Evolutionary conservation across 92 coral and sea anemone species (phyloP).

Genomic region (Galaxea fascicularis): DNA sequence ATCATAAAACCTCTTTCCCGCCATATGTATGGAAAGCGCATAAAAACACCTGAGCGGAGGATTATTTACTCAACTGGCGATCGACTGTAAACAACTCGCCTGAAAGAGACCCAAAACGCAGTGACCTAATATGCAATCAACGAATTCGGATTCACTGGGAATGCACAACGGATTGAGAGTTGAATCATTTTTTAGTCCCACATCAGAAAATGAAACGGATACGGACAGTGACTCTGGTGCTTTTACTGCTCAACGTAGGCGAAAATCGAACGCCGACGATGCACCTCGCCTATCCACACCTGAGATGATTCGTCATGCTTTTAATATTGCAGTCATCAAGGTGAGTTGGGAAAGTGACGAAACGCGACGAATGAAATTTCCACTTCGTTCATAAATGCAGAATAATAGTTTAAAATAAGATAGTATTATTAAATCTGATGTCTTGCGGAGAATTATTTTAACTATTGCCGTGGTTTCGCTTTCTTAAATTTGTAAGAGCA

Average conservation of each 20-base stretch:
- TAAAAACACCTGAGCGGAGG: conserved; percentile 4
- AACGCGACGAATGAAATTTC: neutral
- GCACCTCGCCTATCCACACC: conserved; percentile 69
- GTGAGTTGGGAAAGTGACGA: conserved; percentile 8
- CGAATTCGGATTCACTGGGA: conserved; percentile 11
- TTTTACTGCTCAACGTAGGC: conserved; percentile 7
- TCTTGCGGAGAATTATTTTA: neutral
- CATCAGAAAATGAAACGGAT: conserved; percentile 50
- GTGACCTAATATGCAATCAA: conserved; percentile 22
- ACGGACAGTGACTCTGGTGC: conserved; percentile 68
- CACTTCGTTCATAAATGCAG: neutral
- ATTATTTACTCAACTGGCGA: conserved; percentile 12
- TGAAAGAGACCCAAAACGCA: neutral
- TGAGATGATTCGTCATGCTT: conserved; percentile 72
- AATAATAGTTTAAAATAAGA: neutral
- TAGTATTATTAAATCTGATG: neutral
- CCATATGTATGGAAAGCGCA: neutral
- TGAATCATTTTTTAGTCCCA: conserved; percentile 19
- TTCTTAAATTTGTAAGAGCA: neutral
- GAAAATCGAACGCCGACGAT: conserved; percentile 31
- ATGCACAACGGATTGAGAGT: conserved; percentile 26
- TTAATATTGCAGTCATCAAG: conserved; percentile 71
- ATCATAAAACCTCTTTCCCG: conserved; percentile 6
- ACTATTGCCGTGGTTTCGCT: neutral
- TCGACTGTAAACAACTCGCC: neutral